Evolutionary conservation across 2,797 vertebrate genomes (phyloP).

Genomic region (Alcedo quadribrachys): DNA sequence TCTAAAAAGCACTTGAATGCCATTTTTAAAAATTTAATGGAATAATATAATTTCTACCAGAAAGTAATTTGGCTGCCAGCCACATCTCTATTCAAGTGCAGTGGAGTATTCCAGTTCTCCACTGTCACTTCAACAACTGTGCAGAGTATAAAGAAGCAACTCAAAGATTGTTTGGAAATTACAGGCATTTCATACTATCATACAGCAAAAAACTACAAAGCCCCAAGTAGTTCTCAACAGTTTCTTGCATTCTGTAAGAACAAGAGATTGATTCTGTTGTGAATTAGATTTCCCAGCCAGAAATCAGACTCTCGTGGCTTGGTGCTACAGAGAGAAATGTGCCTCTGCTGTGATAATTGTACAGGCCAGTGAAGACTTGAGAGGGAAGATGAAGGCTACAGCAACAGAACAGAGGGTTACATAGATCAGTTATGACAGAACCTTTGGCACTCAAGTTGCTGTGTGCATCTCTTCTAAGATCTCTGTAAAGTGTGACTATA

Average conservation of each 20-base stretch:
- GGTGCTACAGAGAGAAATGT: neutral
- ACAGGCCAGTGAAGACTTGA: neutral
- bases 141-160: neutral
- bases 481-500: neutral
- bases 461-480: neutral
- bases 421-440: neutral
- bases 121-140: neutral
- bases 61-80: slow-evolving; percentile 1
- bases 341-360: neutral
- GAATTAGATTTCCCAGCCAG: neutral
- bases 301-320: neutral
- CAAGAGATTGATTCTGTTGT: neutral
- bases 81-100: neutral
- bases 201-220: neutral
- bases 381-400: neutral
- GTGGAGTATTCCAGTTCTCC: neutral
- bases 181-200: neutral
- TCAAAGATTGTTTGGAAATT: neutral
- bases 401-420: neutral
- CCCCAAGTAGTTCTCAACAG: neutral
- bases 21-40: neutral
- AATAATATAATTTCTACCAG: neutral
- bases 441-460: neutral
- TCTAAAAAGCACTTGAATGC: neutral
- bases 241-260: neutral